Evolutionary conservation across 2,113 vertebrate species (phyloP), one percentile per base, ranked within the genome.

Genomic region (Octodon degus): DNA sequence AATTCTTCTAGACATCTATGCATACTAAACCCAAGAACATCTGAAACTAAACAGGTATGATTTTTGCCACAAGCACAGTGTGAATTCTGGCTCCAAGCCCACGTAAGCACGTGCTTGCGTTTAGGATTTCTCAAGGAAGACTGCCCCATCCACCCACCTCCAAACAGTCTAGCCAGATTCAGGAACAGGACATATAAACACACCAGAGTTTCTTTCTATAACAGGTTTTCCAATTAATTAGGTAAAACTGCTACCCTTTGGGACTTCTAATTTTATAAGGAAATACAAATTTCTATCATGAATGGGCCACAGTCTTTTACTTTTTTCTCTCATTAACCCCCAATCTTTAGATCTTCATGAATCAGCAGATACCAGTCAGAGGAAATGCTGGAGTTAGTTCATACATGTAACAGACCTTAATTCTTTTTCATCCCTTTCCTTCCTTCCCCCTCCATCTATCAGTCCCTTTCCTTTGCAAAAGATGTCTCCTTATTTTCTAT

Each of bases 71-170:
- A 91, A 60, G 83, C 55, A 89, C 7, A 27, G 16, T 60, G 58
- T 89, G 32, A 89, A 93, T 88, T 91, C 32, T 85, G 84, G 27
- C 34, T 25, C 32, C 40, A n/a, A 76, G 13, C 30, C 30, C 37
- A 91, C 22, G 43, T n/a, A 24, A 55, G 8, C 62, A n/a, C 53
- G 20, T 81, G 20, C 60, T n/a, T 90, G 40, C 30, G 30, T n/a
- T 82, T 77, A 94, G 14, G 22, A 77, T 65, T 84, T 83, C 82
- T 90, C 25, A 86, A 93, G 22, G 47, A 90, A 76, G 60, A 60
- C 22, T 67, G 32, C 30, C 17, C 40, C 25, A 24, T 7, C 50
- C 30, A 70, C 16, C 17, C 12, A 6, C 37, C 30, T 6, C 7
- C 1, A 47, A 40, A 12, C 76, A 84, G 77, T 91, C 60, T 53